These are phyloP conservation scores for Hexactinellida sp. DNA, from an alignment of 37 sponge, comb jelly and placozoan species.

Conservation along the genomic window DNA sequence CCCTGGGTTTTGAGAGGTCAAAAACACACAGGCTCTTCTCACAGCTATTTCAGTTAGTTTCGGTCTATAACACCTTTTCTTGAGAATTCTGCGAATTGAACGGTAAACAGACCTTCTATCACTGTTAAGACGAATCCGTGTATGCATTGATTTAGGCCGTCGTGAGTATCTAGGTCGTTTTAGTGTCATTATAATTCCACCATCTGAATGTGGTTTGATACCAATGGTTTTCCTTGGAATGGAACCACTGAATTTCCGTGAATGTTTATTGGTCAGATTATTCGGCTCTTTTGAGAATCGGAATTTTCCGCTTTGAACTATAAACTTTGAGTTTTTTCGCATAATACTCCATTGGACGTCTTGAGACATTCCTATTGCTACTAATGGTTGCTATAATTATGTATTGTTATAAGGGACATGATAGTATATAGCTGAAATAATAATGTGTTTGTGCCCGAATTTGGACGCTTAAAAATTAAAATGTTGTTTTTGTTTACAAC, in stretches of 20 bases:
- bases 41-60: background rate
- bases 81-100: background rate
- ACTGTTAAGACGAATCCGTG: background rate
- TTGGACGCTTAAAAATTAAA: no score
- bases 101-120: background rate
- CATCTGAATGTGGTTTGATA: constrained; percentile 4
- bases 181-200: background rate
- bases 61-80: background rate
- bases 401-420: background rate
- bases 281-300: constrained; percentile 13
- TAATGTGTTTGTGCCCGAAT: no score
- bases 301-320: constrained; percentile 10
- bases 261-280: background rate
- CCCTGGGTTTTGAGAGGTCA: background rate
- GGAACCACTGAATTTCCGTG: background rate
- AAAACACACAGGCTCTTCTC: background rate
- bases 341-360: constrained; percentile 14
- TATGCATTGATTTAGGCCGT: background rate
- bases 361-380: background rate
- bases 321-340: background rate
- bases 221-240: background rate
- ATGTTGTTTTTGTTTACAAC: no score
- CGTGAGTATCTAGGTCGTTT: background rate
- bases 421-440: no score
- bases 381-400: background rate